Percentiles rank a stretch among this genome's conserved stretches.
These are phyloP conservation scores for Austrolebias charrua DNA, from an alignment of 2,797 vertebrate species.

Conservation along the genomic window DNA sequence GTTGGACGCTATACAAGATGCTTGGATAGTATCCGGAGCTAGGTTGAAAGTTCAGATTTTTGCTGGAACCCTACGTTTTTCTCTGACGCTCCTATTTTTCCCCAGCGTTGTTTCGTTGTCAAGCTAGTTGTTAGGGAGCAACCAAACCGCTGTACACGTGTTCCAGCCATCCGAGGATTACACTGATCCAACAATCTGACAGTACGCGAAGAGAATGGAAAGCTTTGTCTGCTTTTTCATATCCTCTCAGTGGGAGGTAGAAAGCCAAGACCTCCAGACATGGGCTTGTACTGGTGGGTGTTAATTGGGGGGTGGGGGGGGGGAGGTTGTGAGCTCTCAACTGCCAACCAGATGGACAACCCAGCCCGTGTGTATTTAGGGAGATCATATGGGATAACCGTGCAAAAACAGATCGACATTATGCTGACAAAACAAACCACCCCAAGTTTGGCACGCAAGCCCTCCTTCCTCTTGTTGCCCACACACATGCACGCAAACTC, in stretches of 20 bases:
- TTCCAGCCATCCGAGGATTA: slow-evolving; percentile 71
- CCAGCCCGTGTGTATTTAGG: slow-evolving; percentile 69
- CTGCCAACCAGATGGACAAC: slow-evolving; percentile 76
- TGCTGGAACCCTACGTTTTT: slow-evolving; percentile 32
- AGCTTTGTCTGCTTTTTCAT: slow-evolving; percentile 72
- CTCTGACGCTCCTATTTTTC: slow-evolving; percentile 32
- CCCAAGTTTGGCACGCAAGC: slow-evolving; percentile 55
- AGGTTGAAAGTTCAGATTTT: slow-evolving; percentile 40
- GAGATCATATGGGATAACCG: slow-evolving; percentile 78
- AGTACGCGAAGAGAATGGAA: slow-evolving; percentile 74
- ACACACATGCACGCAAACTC: slow-evolving; percentile 21
- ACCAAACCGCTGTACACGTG: slow-evolving; percentile 72
- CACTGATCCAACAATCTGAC: slow-evolving; percentile 74
- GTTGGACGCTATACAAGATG: slow-evolving; percentile 53
- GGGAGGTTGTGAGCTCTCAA: slow-evolving; percentile 47
- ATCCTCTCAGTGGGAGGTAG: slow-evolving; percentile 77
- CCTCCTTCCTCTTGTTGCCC: slow-evolving; percentile 21
- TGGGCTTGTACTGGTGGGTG: slow-evolving; percentile 63
- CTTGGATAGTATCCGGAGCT: slow-evolving; percentile 51
- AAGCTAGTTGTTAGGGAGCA: slow-evolving; percentile 74
- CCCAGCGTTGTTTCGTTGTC: slow-evolving; percentile 67
- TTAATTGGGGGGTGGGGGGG: slow-evolving; percentile 34
- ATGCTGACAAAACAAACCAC: slow-evolving; percentile 77
- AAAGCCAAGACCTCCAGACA: slow-evolving; percentile 72
- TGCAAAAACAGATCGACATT: slow-evolving; percentile 76